Evolutionary conservation across 2,113 vertebrate species (phyloP).

Genomic region (Lepisosteus oculatus): DNA sequence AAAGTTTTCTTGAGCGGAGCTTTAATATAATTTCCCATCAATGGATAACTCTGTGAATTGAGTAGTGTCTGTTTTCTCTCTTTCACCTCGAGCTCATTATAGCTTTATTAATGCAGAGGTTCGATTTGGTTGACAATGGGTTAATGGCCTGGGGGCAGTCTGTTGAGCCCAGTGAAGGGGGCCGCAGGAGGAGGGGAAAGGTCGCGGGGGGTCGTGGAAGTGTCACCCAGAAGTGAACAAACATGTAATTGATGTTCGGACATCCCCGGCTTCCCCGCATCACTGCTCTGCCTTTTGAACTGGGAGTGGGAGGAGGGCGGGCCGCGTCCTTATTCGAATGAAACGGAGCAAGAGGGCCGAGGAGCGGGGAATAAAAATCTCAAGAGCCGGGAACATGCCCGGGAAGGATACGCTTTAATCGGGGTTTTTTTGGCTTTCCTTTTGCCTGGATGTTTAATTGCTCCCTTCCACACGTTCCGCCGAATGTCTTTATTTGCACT

Average conservation of each 20-base stretch:
- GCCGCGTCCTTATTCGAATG: slow-evolving; percentile 42
- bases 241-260: slow-evolving; percentile 80
- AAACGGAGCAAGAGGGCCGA: slow-evolving; percentile 23
- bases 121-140: slow-evolving; percentile 72
- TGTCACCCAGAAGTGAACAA: slow-evolving; percentile 74
- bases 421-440: slow-evolving; percentile 49
- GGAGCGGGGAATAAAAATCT: slow-evolving; percentile 47
- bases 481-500: slow-evolving; percentile 37
- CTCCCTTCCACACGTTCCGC: slow-evolving; percentile 41
- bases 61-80: slow-evolving; percentile 45
- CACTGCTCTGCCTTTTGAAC: slow-evolving; percentile 44
- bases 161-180: slow-evolving; percentile 57
- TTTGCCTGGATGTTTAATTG: slow-evolving; percentile 61
- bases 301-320: slow-evolving; percentile 26
- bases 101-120: slow-evolving; percentile 76
- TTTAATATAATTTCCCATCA: background rate
- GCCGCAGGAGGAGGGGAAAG: slow-evolving; percentile 55
- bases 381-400: slow-evolving; percentile 53
- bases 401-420: slow-evolving; percentile 73
- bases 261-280: slow-evolving; percentile 50
- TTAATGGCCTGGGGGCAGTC: slow-evolving; percentile 65
- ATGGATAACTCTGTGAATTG: background rate
- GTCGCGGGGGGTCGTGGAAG: slow-evolving; percentile 64
- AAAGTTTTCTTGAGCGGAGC: no score
- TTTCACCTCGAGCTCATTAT: slow-evolving; percentile 65